Conservation (phyloP, 2,888 invertebrate species). For the Cephus nigrinus region DNA sequence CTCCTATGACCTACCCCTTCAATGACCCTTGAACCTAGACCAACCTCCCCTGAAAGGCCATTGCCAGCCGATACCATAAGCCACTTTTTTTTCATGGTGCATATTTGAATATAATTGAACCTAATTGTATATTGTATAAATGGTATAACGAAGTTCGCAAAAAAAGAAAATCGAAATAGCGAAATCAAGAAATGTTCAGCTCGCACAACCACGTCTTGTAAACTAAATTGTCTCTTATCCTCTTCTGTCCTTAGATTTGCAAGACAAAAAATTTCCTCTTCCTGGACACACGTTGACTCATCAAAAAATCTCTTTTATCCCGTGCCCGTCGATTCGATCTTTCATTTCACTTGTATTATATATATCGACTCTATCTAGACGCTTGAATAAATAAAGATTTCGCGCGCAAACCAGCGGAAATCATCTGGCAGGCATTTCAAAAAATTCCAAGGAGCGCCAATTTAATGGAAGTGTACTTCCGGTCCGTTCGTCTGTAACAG, state of each 20-base stretch:
- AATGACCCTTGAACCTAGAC: too few species aligned
- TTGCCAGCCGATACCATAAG: too few species aligned
- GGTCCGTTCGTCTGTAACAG: too few species aligned
- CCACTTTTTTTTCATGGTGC: slow-evolving; percentile 37
- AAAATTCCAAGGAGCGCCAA: neutral
- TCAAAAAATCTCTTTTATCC: too few species aligned
- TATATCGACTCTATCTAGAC: too few species aligned
- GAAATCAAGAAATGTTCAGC: slow-evolving; percentile 18
- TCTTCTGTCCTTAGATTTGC: neutral
- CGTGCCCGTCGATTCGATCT: neutral
- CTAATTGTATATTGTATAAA: slow-evolving; percentile 65
- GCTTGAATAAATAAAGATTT: too few species aligned
- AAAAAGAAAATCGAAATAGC: slow-evolving; percentile 18
- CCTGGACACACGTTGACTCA: too few species aligned
- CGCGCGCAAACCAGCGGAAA: slow-evolving; percentile 11
- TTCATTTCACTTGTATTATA: slow-evolving; percentile 25
- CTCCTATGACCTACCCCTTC: too few species aligned
- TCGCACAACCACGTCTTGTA: slow-evolving; percentile 30
- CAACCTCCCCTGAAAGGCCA: too few species aligned
- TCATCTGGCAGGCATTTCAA: slow-evolving; percentile 31
- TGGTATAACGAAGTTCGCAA: slow-evolving; percentile 44
- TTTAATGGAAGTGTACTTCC: too few species aligned
- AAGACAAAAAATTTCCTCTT: too few species aligned
- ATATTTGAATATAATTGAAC: slow-evolving; percentile 56
- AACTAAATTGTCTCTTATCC: neutral